phyloP scores from a whole-genome alignment of 2,797 vertebrate genomes.

The Mycteria americana region DNA sequence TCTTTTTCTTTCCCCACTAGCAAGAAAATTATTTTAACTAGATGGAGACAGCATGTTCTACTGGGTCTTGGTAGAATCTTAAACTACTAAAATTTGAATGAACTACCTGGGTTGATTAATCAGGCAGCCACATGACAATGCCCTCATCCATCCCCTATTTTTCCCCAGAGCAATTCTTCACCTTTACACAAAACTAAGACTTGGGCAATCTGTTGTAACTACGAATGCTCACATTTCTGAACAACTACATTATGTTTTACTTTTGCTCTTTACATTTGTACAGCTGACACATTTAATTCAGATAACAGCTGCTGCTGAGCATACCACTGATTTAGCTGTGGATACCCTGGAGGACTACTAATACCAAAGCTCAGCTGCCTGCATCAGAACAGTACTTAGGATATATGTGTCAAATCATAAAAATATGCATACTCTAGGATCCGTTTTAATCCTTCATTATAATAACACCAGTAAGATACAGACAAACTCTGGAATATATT shows the following conservation, averaged over 20 bases:
- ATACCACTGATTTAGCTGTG: conserved; percentile 15
- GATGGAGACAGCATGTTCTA: background rate
- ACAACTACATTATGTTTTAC: background rate
- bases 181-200: conserved; percentile 11
- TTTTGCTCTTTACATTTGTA: conserved; percentile 16
- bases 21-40: background rate
- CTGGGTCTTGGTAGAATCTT: background rate
- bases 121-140: background rate
- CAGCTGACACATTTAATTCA: background rate
- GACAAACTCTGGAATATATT: background rate
- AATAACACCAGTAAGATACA: background rate
- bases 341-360: conserved; percentile 14
- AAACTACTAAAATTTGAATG: background rate
- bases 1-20: background rate
- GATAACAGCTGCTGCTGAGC: conserved; percentile 30
- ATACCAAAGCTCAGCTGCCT: conserved; percentile 25
- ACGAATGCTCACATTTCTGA: conserved; percentile 13
- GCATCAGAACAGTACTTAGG: background rate
- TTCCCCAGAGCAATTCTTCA: conserved; percentile 10
- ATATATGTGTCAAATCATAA: background rate
- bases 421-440: background rate
- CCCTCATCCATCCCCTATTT: background rate
- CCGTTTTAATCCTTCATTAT: background rate
- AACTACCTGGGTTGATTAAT: background rate
- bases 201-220: background rate